Evolutionary conservation across 2,113 vertebrate species (phyloP).

Genomic region (Enhydra lutris): DNA sequence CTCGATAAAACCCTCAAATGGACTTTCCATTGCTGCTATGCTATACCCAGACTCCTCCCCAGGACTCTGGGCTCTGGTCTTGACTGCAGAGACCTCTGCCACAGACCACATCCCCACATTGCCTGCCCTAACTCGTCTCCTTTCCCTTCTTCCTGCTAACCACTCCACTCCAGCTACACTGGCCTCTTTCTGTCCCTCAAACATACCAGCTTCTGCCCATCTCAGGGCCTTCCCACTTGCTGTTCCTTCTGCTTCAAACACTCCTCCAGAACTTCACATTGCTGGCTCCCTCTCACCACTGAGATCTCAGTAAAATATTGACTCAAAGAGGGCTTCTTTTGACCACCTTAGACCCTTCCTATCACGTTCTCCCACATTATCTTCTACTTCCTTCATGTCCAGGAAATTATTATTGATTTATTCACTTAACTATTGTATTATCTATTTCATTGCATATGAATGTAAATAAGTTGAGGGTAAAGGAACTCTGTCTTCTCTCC

Average conservation of each 20-base stretch:
- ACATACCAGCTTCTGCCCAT: not conserved
- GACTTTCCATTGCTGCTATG: not conserved
- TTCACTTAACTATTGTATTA: not conserved
- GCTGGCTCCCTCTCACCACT: not conserved
- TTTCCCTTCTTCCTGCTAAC: not conserved
- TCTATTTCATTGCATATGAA: not conserved
- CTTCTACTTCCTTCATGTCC: not conserved
- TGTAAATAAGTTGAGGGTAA: not conserved
- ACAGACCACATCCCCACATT: rapidly evolving
- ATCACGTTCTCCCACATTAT: not conserved
- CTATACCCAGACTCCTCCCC: not conserved
- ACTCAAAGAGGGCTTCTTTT: no score
- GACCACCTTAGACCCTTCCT: no score
- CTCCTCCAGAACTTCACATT: not conserved
- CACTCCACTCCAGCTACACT: not conserved
- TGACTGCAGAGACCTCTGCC: not conserved
- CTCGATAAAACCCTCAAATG: not conserved
- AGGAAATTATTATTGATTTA: not conserved
- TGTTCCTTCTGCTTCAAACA: not conserved
- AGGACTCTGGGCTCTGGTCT: not conserved
- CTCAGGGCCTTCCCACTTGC: not conserved
- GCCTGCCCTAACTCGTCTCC: not conserved
- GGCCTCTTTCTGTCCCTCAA: not conserved
- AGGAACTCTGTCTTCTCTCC: not conserved
- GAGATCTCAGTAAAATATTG: not conserved